Conservation (phyloP, 37 sponge, comb jelly and placozoan species). For the Crambe crambe region DNA sequence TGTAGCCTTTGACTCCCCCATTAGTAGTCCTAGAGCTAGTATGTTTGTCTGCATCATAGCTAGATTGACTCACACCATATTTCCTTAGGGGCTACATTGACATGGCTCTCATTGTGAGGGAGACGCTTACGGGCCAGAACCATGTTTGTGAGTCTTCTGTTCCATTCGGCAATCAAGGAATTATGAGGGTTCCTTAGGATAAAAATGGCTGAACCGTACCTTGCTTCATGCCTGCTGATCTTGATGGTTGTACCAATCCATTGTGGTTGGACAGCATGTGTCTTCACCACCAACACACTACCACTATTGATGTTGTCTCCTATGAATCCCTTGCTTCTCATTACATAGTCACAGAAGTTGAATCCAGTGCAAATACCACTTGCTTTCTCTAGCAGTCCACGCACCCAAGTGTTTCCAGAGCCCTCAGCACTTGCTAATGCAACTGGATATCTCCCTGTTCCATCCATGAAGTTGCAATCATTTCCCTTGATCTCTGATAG, state of each 20-base stretch:
- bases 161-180: conserved; percentile 54
- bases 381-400: conserved; percentile 44
- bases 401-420: conserved; percentile 66
- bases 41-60: not conserved
- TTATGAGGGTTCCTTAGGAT: conserved; percentile 47
- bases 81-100: conserved; percentile 1
- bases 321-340: conserved; percentile 37
- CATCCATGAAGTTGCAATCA: conserved; percentile 45
- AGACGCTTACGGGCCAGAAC: not conserved
- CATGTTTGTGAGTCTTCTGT: conserved; percentile 29
- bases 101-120: conserved; percentile 15
- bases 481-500: too few species aligned
- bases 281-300: conserved; percentile 58
- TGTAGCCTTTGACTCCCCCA: not conserved
- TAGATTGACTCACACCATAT: conserved; percentile 15
- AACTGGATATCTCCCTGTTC: conserved; percentile 22
- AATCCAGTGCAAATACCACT: conserved; percentile 66
- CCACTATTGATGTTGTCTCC: conserved; percentile 48
- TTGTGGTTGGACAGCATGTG: conserved; percentile 28
- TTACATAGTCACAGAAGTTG: conserved; percentile 40
- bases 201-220: conserved; percentile 45
- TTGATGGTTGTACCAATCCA: conserved; percentile 17
- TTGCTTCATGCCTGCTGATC: not conserved
- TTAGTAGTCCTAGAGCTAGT: not conserved
- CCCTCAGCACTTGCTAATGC: conserved; percentile 47